Conservation (phyloP, 1,140 invertebrate species). For the Penaeus vannamei region DNA sequence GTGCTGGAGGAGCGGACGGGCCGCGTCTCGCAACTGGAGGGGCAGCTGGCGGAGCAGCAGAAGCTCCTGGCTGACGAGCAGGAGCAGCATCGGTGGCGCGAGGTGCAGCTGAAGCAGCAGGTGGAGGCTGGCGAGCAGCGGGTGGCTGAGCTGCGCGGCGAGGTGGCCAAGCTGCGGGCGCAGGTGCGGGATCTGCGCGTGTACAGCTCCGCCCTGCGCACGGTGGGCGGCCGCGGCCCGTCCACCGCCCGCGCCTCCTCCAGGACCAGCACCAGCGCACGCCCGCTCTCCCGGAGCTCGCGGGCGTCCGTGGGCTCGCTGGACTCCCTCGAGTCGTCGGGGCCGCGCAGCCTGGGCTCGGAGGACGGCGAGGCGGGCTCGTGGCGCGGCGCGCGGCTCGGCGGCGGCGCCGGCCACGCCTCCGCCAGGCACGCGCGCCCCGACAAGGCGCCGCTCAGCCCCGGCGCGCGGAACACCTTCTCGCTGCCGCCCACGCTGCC, state of each 20-base stretch:
- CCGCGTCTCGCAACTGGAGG: constrained; percentile 43
- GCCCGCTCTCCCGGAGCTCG: constrained; percentile 39
- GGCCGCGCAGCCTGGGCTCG: constrained; percentile 62
- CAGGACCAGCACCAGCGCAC: neutral
- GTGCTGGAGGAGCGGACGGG: constrained; percentile 36
- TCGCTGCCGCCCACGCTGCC: constrained; percentile 49
- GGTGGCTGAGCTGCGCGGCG: constrained; percentile 49
- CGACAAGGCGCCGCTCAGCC: constrained; percentile 18
- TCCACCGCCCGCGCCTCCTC: constrained; percentile 4
- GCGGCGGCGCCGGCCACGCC: constrained; percentile 26
- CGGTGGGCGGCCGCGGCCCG: constrained; percentile 39
- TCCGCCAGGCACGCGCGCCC: constrained; percentile 13
- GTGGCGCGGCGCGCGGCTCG: constrained; percentile 60
- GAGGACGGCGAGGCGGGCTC: constrained; percentile 57
- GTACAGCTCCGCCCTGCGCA: constrained; percentile 61
- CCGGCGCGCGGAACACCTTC: constrained; percentile 36
- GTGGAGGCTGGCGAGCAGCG: constrained; percentile 62
- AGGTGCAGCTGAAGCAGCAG: constrained; percentile 60
- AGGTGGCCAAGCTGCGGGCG: constrained; percentile 52
- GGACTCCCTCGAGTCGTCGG: constrained; percentile 48
- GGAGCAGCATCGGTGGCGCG: constrained; percentile 53
- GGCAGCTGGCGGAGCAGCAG: constrained; percentile 43
- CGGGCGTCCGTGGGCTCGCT: constrained; percentile 49
- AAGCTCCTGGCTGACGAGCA: constrained; percentile 28
- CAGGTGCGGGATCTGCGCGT: constrained; percentile 61